Evolutionary conservation across 2,888 invertebrate species (phyloP).

Genomic region (Abrostola triplasia): DNA sequence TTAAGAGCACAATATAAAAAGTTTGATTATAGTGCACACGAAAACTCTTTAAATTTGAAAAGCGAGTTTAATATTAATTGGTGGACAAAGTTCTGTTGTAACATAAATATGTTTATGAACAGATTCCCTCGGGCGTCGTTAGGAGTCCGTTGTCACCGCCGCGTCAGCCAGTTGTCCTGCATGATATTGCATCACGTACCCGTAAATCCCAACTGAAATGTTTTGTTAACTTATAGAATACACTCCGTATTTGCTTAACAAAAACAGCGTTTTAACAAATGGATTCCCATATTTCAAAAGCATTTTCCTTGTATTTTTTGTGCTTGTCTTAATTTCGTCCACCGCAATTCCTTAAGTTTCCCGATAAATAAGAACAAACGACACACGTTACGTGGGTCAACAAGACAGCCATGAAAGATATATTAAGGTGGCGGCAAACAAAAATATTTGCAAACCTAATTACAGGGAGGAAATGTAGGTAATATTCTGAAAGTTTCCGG

Average conservation of each 20-base stretch:
- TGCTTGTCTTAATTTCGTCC: constrained; percentile 44
- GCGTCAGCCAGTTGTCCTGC: constrained; percentile 13
- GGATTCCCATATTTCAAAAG: constrained; percentile 10
- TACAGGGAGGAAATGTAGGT: constrained; percentile 72
- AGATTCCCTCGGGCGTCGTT: constrained; percentile 30
- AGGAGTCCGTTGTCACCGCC: constrained; percentile 33
- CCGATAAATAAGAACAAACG: constrained; percentile 54
- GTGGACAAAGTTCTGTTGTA: constrained; percentile 34
- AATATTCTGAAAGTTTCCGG: constrained; percentile 72
- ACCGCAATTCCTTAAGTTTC: constrained; percentile 43
- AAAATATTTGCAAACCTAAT: constrained; percentile 81
- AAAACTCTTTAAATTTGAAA: constrained; percentile 39
- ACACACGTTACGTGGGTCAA: constrained; percentile 63
- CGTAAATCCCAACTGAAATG: constrained; percentile 7
- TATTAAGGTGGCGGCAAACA: constrained; percentile 70
- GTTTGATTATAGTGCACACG: constrained; percentile 31
- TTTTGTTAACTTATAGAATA: constrained; percentile 19
- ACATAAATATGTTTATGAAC: constrained; percentile 34
- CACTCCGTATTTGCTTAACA: background rate
- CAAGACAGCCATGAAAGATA: constrained; percentile 76
- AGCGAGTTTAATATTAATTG: constrained; percentile 48
- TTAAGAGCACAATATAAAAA: constrained; percentile 33
- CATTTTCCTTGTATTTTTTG: constrained; percentile 12
- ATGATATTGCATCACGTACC: constrained; percentile 32
- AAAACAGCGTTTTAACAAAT: constrained; percentile 7